phyloP scores from a whole-genome alignment of 2,797 vertebrate genomes.

The Eptatretus atami region DNA sequence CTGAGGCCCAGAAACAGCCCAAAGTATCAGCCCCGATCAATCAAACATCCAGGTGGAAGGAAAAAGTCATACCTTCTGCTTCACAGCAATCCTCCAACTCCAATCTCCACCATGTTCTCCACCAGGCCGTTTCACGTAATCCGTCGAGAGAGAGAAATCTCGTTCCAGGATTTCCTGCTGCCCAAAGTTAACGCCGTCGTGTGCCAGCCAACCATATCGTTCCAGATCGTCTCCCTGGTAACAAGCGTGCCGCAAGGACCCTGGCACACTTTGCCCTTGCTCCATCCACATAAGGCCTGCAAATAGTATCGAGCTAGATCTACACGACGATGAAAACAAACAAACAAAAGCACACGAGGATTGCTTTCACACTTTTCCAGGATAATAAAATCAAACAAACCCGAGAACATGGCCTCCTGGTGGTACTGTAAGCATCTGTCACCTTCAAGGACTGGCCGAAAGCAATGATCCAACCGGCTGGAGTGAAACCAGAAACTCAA shows the following conservation, averaged over 20 bases:
- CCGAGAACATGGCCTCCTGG: too few species aligned
- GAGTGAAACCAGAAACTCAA: too few species aligned
- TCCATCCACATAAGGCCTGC: conserved; percentile 74
- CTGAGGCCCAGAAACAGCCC: neutral
- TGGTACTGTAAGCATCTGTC: too few species aligned
- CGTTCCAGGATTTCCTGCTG: conserved; percentile 44
- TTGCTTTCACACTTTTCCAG: too few species aligned
- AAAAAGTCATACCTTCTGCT: conserved; percentile 24
- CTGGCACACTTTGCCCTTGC: conserved; percentile 21
- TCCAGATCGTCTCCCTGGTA: conserved; percentile 41
- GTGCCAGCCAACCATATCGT: conserved; percentile 54
- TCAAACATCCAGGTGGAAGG: neutral
- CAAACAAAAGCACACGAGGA: too few species aligned
- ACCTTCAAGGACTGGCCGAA: too few species aligned
- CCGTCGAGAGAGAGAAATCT: conserved; percentile 33
- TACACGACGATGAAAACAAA: too few species aligned
- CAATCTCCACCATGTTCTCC: conserved; percentile 67
- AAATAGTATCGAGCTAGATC: neutral
- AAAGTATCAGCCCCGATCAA: neutral
- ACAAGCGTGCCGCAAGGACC: conserved; percentile 41
- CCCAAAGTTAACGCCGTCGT: conserved; percentile 55
- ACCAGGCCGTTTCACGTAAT: conserved; percentile 48
- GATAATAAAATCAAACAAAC: too few species aligned
- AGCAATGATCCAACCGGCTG: too few species aligned
- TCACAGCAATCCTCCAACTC: conserved; percentile 61